Base-by-base conservation (phyloP, 1,140 invertebrate genomes). In the Pogonomyrmex californicus region DNA sequence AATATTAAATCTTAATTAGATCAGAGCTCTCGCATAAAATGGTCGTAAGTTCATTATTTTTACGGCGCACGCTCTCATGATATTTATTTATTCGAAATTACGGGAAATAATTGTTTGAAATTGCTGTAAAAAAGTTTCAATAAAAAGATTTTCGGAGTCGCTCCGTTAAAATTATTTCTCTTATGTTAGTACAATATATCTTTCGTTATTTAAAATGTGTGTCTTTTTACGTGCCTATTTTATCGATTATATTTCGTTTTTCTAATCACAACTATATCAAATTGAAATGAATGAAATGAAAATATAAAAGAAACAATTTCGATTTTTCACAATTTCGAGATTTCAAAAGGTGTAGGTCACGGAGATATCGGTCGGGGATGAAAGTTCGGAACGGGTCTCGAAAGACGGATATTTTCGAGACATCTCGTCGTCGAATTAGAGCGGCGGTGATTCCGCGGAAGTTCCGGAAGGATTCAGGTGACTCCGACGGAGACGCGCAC, bases 1-100 rank as follows among this genome's bases (percentile, higher is more conserved):
- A 83, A 75, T 83, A 49, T 62, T 60, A 75, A 83, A 75, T 60
- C n/a, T 73, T 58, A 60, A 83, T 17, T 49, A 1, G 10, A 44
- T 17, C 62, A 17, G 23, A 17, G 23, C 1, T 58, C 68, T 83
- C n/a, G 66, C 14, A 6, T 71, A 71, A 73, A 71, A 17, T 60
- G 49, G 1, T 30, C 14, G 36, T 12, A 60, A 0, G 12, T 41
- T 41, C 10, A 41, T 66, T 44, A 66, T 4, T 66, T 7, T 63
- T 7, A 7, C 44, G 4, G 17, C 44, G 4, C 17, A 12, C 33
- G 30, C 68, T 54, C 44, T 0, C 14, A 47, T 17, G 14, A 38
- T 23, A 12, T 17, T 83, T 44, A n/a, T 60, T 73, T 54, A 49
- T 58, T 60, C 6, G 5, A 73, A 73, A 73, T 60, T 82, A 44